A percentile compares a stretch with the other conserved stretches of the same genome.
phyloP scores from a whole-genome alignment of 92 coral and sea anemone species.

The Zoanthus sansibaricus region DNA sequence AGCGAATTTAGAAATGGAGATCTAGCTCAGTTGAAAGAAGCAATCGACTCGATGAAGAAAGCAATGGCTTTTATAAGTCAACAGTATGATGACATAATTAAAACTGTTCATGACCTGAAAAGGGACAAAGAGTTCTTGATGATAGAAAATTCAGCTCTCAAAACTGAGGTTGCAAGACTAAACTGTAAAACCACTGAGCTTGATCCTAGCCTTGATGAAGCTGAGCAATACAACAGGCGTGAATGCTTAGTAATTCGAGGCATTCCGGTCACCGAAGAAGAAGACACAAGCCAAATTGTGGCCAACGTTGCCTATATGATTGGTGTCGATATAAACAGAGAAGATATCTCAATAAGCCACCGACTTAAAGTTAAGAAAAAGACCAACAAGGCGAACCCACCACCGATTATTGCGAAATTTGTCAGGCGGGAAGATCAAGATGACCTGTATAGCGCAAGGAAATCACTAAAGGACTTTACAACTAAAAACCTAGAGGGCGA shows the following conservation, averaged over 20 bases:
- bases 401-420: slow-evolving; percentile 21
- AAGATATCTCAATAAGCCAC: slow-evolving; percentile 13
- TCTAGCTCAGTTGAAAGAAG: no score
- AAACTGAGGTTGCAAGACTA: not conserved
- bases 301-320: slow-evolving; percentile 2
- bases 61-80: not conserved
- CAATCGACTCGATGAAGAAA: no score
- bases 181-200: not conserved
- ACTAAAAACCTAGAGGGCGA: not conserved
- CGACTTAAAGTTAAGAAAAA: not conserved
- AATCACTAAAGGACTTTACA: not conserved
- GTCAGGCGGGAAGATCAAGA: not conserved
- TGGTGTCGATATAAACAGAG: not conserved
- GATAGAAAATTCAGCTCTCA: slow-evolving; percentile 9
- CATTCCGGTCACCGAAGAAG: not conserved
- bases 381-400: not conserved
- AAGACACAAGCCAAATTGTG: slow-evolving; percentile 12
- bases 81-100: not conserved
- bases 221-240: not conserved
- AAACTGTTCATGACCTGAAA: not conserved
- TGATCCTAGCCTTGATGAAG: not conserved
- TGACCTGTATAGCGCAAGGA: not conserved
- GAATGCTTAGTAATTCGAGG: slow-evolving; percentile 15
- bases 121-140: not conserved
- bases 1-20: not conserved